Evolutionary conservation across 2,888 invertebrate genomes (phyloP).

Genomic region (Arctia plantaginis): DNA sequence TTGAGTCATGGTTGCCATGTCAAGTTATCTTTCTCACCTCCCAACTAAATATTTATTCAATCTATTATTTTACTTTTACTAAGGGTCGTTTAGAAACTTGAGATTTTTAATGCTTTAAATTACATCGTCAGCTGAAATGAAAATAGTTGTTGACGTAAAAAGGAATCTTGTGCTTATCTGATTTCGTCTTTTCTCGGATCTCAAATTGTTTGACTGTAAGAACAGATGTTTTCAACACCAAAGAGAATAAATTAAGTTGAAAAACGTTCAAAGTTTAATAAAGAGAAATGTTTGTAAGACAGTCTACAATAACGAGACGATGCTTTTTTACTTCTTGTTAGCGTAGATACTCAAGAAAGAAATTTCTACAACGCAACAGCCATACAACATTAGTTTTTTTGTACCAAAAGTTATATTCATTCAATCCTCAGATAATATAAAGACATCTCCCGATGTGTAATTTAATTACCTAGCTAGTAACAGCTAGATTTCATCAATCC

Average conservation of each 20-base stretch:
- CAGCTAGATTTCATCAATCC: no score
- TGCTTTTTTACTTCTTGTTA: constrained; percentile 2
- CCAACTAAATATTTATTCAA: constrained; percentile 1
- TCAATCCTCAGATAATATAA: no score
- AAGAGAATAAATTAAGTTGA: neutral
- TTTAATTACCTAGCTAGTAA: no score
- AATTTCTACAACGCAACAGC: neutral
- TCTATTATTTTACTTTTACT: neutral
- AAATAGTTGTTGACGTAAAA: constrained; percentile 6
- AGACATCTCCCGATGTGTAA: no score
- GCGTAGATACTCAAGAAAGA: neutral
- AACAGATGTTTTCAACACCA: neutral
- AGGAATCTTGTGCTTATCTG: neutral
- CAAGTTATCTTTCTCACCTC: constrained; percentile 1
- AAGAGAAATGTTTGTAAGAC: neutral
- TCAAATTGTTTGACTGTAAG: neutral
- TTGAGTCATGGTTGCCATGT: neutral
- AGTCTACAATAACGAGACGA: neutral
- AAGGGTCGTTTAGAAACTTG: neutral
- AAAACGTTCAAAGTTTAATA: neutral
- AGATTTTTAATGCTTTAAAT: constrained; percentile 5
- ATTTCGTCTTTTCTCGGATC: neutral
- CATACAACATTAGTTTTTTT: no score
- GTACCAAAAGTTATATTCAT: no score
- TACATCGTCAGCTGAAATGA: neutral